These are phyloP conservation scores for Andricus curvator DNA, from an alignment of 2,888 invertebrate genomes.

Conservation along the genomic window DNA sequence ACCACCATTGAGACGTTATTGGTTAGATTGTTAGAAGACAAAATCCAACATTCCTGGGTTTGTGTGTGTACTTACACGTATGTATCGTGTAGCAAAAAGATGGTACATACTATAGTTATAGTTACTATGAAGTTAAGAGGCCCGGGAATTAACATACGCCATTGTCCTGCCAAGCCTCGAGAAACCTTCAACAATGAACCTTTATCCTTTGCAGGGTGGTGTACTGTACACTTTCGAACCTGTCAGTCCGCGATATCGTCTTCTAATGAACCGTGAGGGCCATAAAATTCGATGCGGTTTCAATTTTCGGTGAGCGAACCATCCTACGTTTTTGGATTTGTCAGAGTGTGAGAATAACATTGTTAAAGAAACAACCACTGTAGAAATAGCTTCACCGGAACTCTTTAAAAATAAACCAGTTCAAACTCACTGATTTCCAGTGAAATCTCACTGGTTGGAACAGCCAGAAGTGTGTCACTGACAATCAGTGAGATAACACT, in stretches of 20 bases:
- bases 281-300: neutral
- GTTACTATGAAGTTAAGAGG: neutral
- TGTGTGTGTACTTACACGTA: slow-evolving; percentile 7
- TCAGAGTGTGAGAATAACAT: no score
- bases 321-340: no score
- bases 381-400: no score
- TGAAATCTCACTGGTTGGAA: no score
- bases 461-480: no score
- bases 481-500: no score
- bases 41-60: slow-evolving; percentile 34
- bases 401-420: no score
- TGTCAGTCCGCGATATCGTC: neutral
- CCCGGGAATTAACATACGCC: slow-evolving; percentile 33
- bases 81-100: slow-evolving; percentile 26
- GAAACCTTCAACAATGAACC: slow-evolving; percentile 37
- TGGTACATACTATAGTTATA: slow-evolving; percentile 8
- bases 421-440: no score
- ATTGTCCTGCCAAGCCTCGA: slow-evolving; percentile 34
- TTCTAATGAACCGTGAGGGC: neutral
- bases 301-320: neutral
- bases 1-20: slow-evolving; percentile 37
- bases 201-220: slow-evolving; percentile 30
- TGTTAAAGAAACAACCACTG: no score
- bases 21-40: slow-evolving; percentile 18
- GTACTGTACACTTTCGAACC: neutral